Evolutionary conservation across 2,888 invertebrate genomes (phyloP).

Genomic region (Melieria crassipennis): DNA sequence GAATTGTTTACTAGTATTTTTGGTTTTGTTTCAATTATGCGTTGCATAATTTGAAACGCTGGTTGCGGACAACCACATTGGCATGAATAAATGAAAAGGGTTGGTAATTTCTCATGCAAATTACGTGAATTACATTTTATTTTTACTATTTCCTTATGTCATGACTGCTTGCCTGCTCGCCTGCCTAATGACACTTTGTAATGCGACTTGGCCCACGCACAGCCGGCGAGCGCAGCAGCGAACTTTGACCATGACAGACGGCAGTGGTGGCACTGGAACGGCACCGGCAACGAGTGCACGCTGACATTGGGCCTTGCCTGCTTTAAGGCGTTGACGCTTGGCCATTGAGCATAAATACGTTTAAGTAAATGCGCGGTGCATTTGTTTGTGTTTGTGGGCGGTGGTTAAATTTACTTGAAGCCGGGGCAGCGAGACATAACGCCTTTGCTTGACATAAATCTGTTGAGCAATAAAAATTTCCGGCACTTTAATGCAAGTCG

Average conservation of each 20-base stretch:
- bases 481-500: slow-evolving; percentile 36
- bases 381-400: neutral
- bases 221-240: slow-evolving; percentile 32
- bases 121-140: slow-evolving; percentile 41
- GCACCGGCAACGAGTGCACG: neutral
- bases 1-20: neutral
- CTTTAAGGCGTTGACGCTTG: slow-evolving; percentile 10
- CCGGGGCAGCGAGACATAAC: neutral
- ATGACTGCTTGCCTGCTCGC: slow-evolving; percentile 33
- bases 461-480: slow-evolving; percentile 36
- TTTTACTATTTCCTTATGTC: slow-evolving; percentile 38
- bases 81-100: slow-evolving; percentile 29
- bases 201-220: slow-evolving; percentile 23
- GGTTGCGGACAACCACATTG: slow-evolving; percentile 1
- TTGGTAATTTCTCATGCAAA: slow-evolving; percentile 43
- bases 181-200: slow-evolving; percentile 34
- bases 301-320: neutral
- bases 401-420: neutral
- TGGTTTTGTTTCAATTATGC: slow-evolving; percentile 6
- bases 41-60: slow-evolving; percentile 20
- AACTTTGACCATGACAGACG: slow-evolving; percentile 30
- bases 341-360: slow-evolving; percentile 6
- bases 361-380: neutral
- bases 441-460: slow-evolving; percentile 29
- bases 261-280: neutral